Evolutionary conservation across 2,888 invertebrate genomes (phyloP), one percentile per base, ranked within the genome.

Genomic region (Athalia cordata): DNA sequence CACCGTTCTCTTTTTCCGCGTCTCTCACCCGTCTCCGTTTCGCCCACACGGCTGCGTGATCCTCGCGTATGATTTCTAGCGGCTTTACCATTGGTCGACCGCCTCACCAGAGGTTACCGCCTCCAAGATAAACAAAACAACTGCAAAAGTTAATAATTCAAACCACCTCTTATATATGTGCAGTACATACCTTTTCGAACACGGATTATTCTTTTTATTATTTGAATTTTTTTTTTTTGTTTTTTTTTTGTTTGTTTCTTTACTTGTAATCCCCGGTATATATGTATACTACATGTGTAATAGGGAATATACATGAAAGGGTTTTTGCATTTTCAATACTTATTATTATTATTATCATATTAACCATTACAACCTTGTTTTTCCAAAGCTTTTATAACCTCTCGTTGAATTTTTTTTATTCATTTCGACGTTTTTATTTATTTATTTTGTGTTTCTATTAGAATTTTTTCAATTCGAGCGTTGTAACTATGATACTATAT

Each of bases 31-130:
- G 29, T 78, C 75, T 77, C 62, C 62, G 15, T 59, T 70, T 78
- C 50, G 67, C 66, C 59, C 62, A 65, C 59, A 65, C 52, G 49
- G 55, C 67, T 77, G 62, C 75, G 85, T 85, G 88, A 88, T 88
- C 85, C 75, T 85, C 87, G 88, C 84, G 88, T 87, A 88, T 88
- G 89, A 89, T 89, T 89, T 87, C 87, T 84, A 87, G 85, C 85
- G 81, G 82, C 78, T 76, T 83, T 85, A 84, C 83, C 79, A 89
- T 89, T 89, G 89, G 89, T 83, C 83, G 86, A 77, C 81, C 82
- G 82, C 76, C 80, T 80, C 77, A 80, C 70, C 82, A 81, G 79
- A 83, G 83, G 86, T 84, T 85, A 83, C 86, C 86, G 85, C 86
- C 81, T 84, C 84, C 80, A 83, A 84, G 84, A 83, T 86, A 85